A percentile compares a stretch with the other conserved stretches of the same genome.
These are phyloP conservation scores for Caenorhabditis angaria DNA, from an alignment of 2,888 invertebrate species.

Conservation along the genomic window DNA sequence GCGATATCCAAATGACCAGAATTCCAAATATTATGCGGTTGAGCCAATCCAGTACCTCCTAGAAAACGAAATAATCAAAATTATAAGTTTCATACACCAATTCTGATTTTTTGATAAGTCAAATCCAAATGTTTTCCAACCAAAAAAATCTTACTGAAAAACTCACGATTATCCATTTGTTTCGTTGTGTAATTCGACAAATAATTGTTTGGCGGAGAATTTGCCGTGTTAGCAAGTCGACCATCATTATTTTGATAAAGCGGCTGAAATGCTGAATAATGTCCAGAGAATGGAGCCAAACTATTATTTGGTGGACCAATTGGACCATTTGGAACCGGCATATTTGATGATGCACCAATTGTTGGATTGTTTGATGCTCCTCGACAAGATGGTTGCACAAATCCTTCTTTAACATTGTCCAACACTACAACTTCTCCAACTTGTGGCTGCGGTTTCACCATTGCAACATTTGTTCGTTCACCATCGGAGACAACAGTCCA, in stretches of 20 bases:
- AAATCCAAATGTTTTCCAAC: constrained; percentile 3
- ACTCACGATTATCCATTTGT: not conserved
- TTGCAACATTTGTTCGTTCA: constrained; percentile 45
- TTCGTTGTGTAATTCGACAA: constrained; percentile 22
- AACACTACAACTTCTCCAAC: constrained; percentile 12
- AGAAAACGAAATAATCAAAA: constrained; percentile 14
- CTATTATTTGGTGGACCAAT: constrained; percentile 14
- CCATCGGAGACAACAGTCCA: constrained; percentile 22
- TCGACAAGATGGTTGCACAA: not conserved
- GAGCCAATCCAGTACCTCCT: constrained; percentile 9
- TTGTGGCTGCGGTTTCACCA: constrained; percentile 52
- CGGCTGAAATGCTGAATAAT: constrained; percentile 32
- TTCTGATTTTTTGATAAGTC: constrained; percentile 15
- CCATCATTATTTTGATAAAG: constrained; percentile 23
- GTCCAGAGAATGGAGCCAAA: constrained; percentile 34
- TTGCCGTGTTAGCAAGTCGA: constrained; percentile 15
- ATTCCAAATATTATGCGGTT: constrained; percentile 36
- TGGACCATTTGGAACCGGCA: not conserved
- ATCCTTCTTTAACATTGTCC: constrained; percentile 1
- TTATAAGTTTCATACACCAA: constrained; percentile 7
- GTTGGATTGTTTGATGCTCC: too few relatives aligned
- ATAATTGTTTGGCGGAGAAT: constrained; percentile 37
- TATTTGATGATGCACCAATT: not conserved
- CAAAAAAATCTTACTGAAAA: not conserved
- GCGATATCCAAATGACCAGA: constrained; percentile 30